phyloP scores from a whole-genome alignment of 2,888 invertebrate species.

The Venusia cambrica region DNA sequence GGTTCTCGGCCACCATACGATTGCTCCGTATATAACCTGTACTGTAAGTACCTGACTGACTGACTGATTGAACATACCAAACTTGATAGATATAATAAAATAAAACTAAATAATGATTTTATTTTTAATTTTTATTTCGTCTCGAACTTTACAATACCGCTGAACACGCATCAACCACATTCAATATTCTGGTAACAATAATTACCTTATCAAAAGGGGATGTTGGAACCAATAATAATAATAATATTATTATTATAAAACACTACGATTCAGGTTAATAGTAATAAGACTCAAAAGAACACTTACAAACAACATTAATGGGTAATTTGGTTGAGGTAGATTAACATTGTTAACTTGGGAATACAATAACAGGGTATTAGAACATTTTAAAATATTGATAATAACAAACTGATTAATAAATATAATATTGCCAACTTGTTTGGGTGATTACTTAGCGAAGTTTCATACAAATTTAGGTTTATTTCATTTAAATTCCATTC shows the following conservation, averaged over 20 bases:
- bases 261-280: conserved; percentile 70
- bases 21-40: no score
- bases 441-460: no score
- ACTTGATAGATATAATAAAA: conserved; percentile 27
- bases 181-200: conserved; percentile 77
- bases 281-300: conserved; percentile 77
- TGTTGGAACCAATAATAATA: conserved; percentile 66
- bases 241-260: conserved; percentile 63
- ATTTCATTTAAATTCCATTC: conserved; percentile 37
- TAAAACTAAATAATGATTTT: conserved; percentile 41
- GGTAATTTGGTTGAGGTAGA: conserved; percentile 80
- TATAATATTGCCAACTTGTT: no score
- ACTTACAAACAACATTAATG: conserved; percentile 76
- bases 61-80: no score
- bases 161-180: conserved; percentile 61
- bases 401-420: no score
- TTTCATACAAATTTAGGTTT: no score
- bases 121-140: conserved; percentile 65
- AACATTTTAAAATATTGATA: conserved; percentile 2
- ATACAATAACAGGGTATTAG: conserved; percentile 30
- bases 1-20: no score
- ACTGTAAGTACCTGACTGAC: no score
- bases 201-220: conserved; percentile 77
- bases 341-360: conserved; percentile 59
- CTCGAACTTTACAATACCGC: conserved; percentile 65